Conservation (phyloP, 2,797 vertebrate genomes). For the Cossypha polioptera region DNA sequence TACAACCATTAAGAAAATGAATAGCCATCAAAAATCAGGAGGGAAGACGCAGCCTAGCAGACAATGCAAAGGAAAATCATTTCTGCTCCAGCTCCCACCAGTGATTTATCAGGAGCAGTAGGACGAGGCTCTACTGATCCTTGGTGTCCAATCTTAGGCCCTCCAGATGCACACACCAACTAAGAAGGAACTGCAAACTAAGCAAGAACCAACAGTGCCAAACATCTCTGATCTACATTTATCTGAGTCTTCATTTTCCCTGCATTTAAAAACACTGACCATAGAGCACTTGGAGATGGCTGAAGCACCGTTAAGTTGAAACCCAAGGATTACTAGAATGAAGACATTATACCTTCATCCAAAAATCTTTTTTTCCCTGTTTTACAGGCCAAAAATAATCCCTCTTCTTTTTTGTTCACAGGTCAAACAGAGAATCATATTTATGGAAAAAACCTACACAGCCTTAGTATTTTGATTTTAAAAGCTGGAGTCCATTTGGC, state of each 20-base stretch:
- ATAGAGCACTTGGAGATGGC: background rate
- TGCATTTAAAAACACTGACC: background rate
- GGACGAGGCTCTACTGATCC: background rate
- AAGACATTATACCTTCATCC: background rate
- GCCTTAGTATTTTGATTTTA: background rate
- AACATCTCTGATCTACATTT: background rate
- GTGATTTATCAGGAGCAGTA: background rate
- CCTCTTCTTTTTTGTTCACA: background rate
- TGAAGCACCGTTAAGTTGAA: background rate
- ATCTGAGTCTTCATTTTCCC: background rate
- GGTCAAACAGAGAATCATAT: background rate
- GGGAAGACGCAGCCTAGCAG: background rate
- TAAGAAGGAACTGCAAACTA: background rate
- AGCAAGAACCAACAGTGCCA: background rate
- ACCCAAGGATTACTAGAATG: background rate
- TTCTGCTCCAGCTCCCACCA: background rate
- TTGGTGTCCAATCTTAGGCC: background rate
- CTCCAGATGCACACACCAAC: background rate
- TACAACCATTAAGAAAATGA: slow-evolving; percentile 1
- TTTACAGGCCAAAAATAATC: background rate
- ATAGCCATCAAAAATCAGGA: background rate
- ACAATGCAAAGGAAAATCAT: background rate
- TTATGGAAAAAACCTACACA: background rate
- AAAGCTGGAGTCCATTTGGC: background rate
- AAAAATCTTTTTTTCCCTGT: background rate